Conservation (phyloP, 1,140 invertebrate genomes). For the Zaprionus vittiger region DNA sequence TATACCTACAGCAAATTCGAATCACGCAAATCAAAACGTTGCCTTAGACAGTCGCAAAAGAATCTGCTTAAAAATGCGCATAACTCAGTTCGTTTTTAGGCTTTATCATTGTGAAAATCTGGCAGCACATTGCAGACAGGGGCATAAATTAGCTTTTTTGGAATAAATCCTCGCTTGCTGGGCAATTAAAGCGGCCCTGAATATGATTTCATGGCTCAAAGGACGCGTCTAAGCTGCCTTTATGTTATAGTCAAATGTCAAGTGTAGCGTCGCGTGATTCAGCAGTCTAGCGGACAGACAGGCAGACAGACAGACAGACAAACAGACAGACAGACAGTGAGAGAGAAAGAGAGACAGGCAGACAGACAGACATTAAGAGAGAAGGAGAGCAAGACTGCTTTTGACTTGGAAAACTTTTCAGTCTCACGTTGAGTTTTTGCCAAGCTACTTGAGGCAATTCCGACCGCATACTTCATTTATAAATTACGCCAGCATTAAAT, state of each 20-base stretch:
- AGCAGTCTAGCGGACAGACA: slow-evolving; percentile 14
- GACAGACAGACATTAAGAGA: slow-evolving; percentile 4
- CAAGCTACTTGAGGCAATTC: slow-evolving; percentile 35
- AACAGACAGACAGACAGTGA: background rate
- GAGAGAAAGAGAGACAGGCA: slow-evolving; percentile 12
- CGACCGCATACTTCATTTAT: slow-evolving; percentile 75
- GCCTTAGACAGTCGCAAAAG: background rate
- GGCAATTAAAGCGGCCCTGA: slow-evolving; percentile 23
- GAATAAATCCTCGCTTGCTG: background rate
- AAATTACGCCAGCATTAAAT: slow-evolving; percentile 77
- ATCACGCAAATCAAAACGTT: background rate
- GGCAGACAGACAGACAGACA: background rate
- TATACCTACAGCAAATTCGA: background rate
- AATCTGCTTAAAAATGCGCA: slow-evolving; percentile 4
- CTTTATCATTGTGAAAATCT: slow-evolving; percentile 1
- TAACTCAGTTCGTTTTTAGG: background rate
- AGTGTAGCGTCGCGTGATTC: slow-evolving; percentile 34
- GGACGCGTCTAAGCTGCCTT: slow-evolving; percentile 20
- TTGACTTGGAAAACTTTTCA: slow-evolving; percentile 33
- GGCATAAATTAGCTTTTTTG: slow-evolving; percentile 1
- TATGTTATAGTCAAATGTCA: slow-evolving; percentile 41
- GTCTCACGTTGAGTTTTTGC: slow-evolving; percentile 14
- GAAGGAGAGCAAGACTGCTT: background rate
- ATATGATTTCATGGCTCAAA: slow-evolving; percentile 37
- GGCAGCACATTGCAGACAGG: background rate